A percentile compares a stretch with the other conserved stretches of the same genome.
phyloP scores from a whole-genome alignment of 1,140 invertebrate genomes.

The Brachionus manjavacas region DNA sequence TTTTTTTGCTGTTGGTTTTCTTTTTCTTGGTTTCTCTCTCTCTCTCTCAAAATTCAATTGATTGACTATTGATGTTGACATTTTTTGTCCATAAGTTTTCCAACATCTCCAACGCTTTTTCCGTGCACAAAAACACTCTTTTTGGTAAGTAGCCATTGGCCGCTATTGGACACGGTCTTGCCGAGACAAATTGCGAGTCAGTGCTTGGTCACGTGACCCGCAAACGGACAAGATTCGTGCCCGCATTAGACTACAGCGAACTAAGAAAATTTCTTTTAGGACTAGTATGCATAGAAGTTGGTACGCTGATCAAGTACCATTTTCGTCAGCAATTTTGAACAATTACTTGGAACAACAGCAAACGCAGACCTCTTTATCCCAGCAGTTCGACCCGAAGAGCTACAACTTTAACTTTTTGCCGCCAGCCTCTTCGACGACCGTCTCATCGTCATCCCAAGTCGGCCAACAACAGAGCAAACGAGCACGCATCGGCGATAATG shows the following conservation, averaged over 20 bases:
- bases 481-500: not conserved
- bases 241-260: too few species aligned
- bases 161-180: not conserved
- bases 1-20: not conserved
- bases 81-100: not conserved
- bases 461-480: constrained; percentile 9
- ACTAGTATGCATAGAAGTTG: constrained; percentile 42
- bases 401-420: constrained; percentile 8
- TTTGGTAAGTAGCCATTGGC: not conserved
- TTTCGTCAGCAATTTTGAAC: constrained; percentile 27
- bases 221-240: too few species aligned
- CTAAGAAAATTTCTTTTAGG: not conserved
- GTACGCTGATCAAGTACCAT: constrained; percentile 43
- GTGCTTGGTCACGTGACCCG: not conserved
- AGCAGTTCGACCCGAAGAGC: not conserved
- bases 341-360: constrained; percentile 22
- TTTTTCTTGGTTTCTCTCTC: not conserved
- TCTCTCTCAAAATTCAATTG: not conserved
- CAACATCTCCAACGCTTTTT: not conserved
- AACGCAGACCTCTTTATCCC: not conserved
- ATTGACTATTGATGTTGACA: not conserved
- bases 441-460: not conserved
- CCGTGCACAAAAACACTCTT: not conserved
- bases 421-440: not conserved
- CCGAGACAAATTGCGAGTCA: not conserved